These are phyloP conservation scores for Cyclina sinensis DNA, from an alignment of 1,140 invertebrate genomes.

Conservation along the genomic window DNA sequence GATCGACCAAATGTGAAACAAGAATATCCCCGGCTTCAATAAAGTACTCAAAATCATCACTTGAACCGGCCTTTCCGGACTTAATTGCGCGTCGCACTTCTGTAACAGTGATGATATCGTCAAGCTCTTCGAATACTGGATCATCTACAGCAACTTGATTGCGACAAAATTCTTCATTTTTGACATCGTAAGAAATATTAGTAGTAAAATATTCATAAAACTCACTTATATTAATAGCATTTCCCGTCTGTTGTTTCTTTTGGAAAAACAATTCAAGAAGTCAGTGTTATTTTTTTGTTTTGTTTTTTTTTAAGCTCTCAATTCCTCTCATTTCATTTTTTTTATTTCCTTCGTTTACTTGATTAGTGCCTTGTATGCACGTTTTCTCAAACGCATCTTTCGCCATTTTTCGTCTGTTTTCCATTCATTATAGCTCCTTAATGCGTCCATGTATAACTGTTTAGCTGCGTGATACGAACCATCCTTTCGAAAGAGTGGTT, in stretches of 20 bases:
- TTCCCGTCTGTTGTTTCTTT: neutral
- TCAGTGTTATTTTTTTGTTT: no score
- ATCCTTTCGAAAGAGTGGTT: neutral
- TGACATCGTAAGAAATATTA: neutral
- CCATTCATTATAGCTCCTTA: neutral
- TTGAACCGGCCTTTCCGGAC: neutral
- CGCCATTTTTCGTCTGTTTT: neutral
- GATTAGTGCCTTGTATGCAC: neutral
- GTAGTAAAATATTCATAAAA: conserved; percentile 2
- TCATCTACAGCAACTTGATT: neutral
- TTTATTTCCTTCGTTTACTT: neutral
- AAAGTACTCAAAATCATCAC: conserved; percentile 25
- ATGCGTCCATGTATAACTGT: neutral
- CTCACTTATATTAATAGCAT: neutral
- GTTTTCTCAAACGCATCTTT: neutral
- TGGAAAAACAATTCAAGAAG: conserved; percentile 1
- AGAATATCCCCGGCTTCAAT: conserved; percentile 32
- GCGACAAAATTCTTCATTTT: conserved; percentile 12
- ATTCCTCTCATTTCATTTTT: neutral
- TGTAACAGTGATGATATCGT: neutral
- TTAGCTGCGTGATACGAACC: neutral
- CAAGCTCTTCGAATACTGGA: conserved; percentile 4
- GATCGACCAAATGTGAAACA: neutral
- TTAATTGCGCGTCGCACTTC: neutral
- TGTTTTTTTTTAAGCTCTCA: neutral